Percentiles rank a stretch among this genome's conserved stretches.
Evolutionary conservation across 1,140 invertebrate species (phyloP).

Genomic region (Schlechtendalia chinensis): DNA sequence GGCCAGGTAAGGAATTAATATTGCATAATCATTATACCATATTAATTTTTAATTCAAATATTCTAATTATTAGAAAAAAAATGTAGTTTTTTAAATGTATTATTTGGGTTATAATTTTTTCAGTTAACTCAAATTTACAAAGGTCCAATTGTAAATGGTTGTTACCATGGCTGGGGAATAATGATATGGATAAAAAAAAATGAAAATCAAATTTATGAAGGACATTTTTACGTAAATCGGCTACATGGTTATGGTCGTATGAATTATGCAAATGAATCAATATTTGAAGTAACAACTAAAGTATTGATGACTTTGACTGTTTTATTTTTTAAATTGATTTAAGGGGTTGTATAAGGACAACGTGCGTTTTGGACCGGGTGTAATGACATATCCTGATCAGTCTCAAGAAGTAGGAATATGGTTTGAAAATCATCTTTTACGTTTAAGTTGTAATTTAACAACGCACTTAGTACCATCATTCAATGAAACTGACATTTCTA

Average conservation of each 20-base stretch:
- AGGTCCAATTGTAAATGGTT: conserved; percentile 20
- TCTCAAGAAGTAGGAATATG: conserved; percentile 45
- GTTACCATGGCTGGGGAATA: conserved; percentile 16
- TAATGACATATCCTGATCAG: conserved; percentile 25
- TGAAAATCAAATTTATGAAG: conserved; percentile 41
- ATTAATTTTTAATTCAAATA: no score
- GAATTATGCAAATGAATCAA: conserved; percentile 21
- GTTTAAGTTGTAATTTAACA: conserved; percentile 20
- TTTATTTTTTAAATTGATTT: neutral
- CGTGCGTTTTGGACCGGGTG: conserved; percentile 46
- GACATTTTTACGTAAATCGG: conserved; percentile 44
- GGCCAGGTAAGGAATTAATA: conserved; percentile 10
- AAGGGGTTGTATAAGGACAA: conserved; percentile 48
- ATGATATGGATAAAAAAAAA: conserved; percentile 26
- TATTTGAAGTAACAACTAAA: conserved; percentile 25
- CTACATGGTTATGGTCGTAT: conserved; percentile 46
- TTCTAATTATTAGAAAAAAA: no score
- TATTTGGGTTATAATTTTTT: neutral
- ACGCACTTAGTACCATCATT: neutral
- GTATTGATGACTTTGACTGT: no score
- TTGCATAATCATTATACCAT: no score
- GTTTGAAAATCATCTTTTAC: neutral
- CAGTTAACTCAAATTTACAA: conserved; percentile 42
- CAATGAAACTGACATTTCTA: neutral
- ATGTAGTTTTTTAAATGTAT: neutral